These are phyloP conservation scores for Eudemis profundana DNA, from an alignment of 2,888 invertebrate genomes.

Conservation along the genomic window DNA sequence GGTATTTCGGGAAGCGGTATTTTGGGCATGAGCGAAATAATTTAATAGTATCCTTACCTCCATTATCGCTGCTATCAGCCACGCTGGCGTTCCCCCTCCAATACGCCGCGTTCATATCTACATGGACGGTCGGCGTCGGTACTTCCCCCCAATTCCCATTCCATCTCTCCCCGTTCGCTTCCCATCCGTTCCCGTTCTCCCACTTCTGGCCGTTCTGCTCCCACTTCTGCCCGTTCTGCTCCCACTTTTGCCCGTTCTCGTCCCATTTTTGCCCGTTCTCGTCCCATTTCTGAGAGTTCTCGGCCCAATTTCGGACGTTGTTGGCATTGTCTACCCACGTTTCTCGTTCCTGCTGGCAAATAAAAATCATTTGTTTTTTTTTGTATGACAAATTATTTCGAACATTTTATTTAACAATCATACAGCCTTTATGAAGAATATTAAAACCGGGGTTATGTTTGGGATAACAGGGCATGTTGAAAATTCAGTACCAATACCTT, in stretches of 20 bases:
- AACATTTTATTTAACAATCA: too few species aligned
- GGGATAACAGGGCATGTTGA: too few species aligned
- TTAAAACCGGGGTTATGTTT: too few species aligned
- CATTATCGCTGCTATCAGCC: slow-evolving; percentile 81
- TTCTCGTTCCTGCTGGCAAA: slow-evolving; percentile 60
- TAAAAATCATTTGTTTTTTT: too few species aligned
- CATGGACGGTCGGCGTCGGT: slow-evolving; percentile 76
- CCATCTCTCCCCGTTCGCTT: slow-evolving; percentile 62
- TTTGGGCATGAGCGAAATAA: too few species aligned
- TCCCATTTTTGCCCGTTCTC: slow-evolving; percentile 59
- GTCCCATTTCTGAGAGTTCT: slow-evolving; percentile 57
- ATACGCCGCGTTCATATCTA: slow-evolving; percentile 75
- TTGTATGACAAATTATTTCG: too few species aligned
- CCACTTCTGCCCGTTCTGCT: slow-evolving; percentile 44
- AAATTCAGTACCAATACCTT: too few species aligned
- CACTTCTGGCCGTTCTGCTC: slow-evolving; percentile 46
- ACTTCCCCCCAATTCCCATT: slow-evolving; percentile 77
- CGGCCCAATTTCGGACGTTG: slow-evolving; percentile 63
- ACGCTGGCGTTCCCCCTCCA: slow-evolving; percentile 79
- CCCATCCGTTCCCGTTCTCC: slow-evolving; percentile 69
- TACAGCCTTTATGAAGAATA: too few species aligned
- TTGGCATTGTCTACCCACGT: slow-evolving; percentile 70
- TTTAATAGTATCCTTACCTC: slow-evolving; percentile 59
- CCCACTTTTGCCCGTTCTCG: slow-evolving; percentile 50
- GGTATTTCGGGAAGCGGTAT: too few species aligned